Percentiles rank a stretch among this genome's conserved stretches.
These are phyloP conservation scores for Cistogaster globosa DNA, from an alignment of 2,888 invertebrate genomes.

Conservation along the genomic window DNA sequence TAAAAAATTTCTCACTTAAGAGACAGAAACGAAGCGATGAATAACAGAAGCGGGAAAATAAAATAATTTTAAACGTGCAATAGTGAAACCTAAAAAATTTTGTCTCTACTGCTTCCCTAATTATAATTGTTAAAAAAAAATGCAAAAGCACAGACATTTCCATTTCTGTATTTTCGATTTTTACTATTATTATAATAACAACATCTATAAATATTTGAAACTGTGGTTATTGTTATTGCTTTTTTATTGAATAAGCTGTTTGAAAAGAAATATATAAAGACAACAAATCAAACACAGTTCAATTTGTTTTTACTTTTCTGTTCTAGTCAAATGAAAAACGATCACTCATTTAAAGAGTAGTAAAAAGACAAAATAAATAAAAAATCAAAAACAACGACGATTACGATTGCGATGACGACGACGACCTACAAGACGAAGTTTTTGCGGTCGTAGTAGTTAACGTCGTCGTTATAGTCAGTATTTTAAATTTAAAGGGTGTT, in stretches of 20 bases:
- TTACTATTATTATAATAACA: slow-evolving; percentile 10
- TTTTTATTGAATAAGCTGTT: not conserved
- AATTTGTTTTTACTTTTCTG: slow-evolving; percentile 49
- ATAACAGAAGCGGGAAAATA: no score
- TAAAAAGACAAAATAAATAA: slow-evolving; percentile 45
- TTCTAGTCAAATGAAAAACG: slow-evolving; percentile 69
- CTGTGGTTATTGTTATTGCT: not conserved
- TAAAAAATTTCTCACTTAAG: no score
- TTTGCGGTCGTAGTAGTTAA: slow-evolving; percentile 27
- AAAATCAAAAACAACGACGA: slow-evolving; percentile 36
- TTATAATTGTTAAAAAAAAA: no score
- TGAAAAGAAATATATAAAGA: not conserved
- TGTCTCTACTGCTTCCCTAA: no score
- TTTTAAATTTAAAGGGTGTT: slow-evolving; percentile 6
- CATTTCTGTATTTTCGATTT: no score
- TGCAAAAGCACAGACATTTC: no score
- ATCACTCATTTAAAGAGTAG: slow-evolving; percentile 58
- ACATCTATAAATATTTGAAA: slow-evolving; percentile 17
- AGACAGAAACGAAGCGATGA: no score
- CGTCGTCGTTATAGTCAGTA: slow-evolving; percentile 23
- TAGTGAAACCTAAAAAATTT: no score
- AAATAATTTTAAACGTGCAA: no score
- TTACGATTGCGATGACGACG: not conserved
- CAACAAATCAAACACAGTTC: slow-evolving; percentile 66
- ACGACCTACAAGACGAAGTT: slow-evolving; percentile 37